Evolutionary conservation across 2,888 invertebrate species (phyloP), one percentile per base, ranked within the genome.

Genomic region (Chrysolina oricalcia): DNA sequence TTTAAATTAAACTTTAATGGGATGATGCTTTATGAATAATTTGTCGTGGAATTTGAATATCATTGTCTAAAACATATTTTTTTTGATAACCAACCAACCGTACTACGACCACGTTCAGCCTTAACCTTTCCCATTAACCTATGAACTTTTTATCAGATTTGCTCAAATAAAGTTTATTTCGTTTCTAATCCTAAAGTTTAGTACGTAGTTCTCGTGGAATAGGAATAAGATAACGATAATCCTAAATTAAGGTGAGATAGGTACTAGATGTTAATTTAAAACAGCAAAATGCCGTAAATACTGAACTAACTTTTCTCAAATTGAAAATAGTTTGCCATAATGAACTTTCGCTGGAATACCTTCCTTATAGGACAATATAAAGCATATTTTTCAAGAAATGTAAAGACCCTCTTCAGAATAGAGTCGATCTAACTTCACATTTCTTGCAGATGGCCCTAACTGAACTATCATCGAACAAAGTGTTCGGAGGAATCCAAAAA

Each of bases 401-500:
- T 53, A 21, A 53, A 48, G 17, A 0, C 13, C 53, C 53, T 19
- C 19, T 53, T 21, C 19, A 50, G 21, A 13, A 5, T 21, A 23
- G 6, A 53, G 13, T 5, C 11, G 13, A 5, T 21, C 3, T 53
- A 19, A 53, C 19, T 19, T 53, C 23, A 64, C 43, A 46, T 41
- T 64, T 70, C 63, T 82, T 81, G 50, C 48, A 84, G 83, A 87
- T 86, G 86, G 82, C 83, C 63, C 83, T 94, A 80, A 91, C 90
- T 66, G 89, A 93, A 86, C 90, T 94, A 50, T 93, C 94, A 10
- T 91, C 91, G 15, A 93, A 91, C 83, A 95, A 94, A 88, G 91
- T 91, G 76, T 97, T 96, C 90, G 95, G 94, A 65, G 98, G 98
- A 19, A 91, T 90, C 84, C 98, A 98, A 87, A 95, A 95, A 85